Conservation (phyloP, 1,140 invertebrate species). For the Kradibia gibbosae region DNA sequence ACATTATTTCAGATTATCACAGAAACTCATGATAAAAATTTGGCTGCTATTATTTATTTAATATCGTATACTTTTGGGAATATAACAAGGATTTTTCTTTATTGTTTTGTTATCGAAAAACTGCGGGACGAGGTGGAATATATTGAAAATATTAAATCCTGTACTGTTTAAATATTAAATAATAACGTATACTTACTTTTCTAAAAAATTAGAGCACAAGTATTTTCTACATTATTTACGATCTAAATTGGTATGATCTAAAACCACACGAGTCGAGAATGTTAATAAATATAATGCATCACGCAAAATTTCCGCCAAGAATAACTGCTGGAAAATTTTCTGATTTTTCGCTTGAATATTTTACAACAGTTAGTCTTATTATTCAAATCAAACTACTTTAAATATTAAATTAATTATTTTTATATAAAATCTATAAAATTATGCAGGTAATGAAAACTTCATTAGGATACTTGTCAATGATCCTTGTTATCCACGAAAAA, state of each 20-base stretch:
- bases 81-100: constrained; percentile 37
- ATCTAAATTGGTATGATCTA: constrained; percentile 65
- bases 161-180: constrained; percentile 36
- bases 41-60: constrained; percentile 22
- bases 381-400: constrained; percentile 53
- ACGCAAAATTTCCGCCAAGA: constrained; percentile 54
- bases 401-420: neutral
- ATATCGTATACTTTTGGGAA: constrained; percentile 24
- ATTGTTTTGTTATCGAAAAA: constrained; percentile 47
- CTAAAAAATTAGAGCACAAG: constrained; percentile 33
- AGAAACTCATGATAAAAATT: constrained; percentile 15
- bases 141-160: neutral
- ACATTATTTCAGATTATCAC: constrained; percentile 18
- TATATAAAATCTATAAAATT: constrained; percentile 1
- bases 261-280: constrained; percentile 59
- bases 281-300: constrained; percentile 60
- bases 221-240: constrained; percentile 58
- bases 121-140: constrained; percentile 38
- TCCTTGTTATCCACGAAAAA: constrained; percentile 53
- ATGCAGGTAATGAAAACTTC: constrained; percentile 70
- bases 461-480: constrained; percentile 69
- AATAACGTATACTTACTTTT: constrained; percentile 52
- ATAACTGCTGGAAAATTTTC: constrained; percentile 71
- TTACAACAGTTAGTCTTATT: constrained; percentile 62
- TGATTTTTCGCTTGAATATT: constrained; percentile 68